A percentile compares a stretch with the other conserved stretches of the same genome.
These are phyloP conservation scores for Neosilurus mollespiculum DNA, from an alignment of 2,797 vertebrate species.

Conservation along the genomic window DNA sequence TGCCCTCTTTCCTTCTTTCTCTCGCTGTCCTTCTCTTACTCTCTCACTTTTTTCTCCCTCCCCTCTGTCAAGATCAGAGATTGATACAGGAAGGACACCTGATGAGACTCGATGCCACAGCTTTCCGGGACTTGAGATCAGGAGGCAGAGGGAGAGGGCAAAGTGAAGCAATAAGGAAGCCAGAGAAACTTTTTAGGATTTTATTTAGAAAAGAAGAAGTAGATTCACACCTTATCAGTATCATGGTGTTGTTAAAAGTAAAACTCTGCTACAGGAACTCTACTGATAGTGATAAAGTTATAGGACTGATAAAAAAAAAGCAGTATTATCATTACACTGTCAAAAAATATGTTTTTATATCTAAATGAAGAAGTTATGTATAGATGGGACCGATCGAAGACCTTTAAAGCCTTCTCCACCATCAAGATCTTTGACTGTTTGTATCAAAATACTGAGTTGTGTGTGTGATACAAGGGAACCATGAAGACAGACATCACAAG, in stretches of 20 bases:
- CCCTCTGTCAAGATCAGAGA: conserved; percentile 58
- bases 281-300: not conserved
- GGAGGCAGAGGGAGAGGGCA: conserved; percentile 54
- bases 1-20: conserved; percentile 65
- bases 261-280: not conserved
- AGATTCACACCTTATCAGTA: conserved; percentile 9
- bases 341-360: conserved; percentile 7
- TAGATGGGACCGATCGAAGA: conserved; percentile 8
- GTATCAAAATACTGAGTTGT: conserved; percentile 37
- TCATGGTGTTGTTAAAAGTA: not conserved
- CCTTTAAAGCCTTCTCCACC: conserved; percentile 26
- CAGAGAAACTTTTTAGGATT: conserved; percentile 21
- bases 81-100: conserved; percentile 82
- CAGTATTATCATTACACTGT: not conserved
- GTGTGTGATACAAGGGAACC: conserved; percentile 46
- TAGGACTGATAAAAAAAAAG: not conserved
- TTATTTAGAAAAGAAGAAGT: conserved; percentile 25
- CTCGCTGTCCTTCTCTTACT: conserved; percentile 64
- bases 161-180: conserved; percentile 31
- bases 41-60: conserved; percentile 63
- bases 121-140: conserved; percentile 76
- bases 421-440: conserved; percentile 32
- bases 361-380: not conserved
- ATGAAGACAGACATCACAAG: conserved; percentile 69
- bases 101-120: conserved; percentile 78